Conservation (phyloP, 2,888 invertebrate species). For the Arenicola marina region DNA sequence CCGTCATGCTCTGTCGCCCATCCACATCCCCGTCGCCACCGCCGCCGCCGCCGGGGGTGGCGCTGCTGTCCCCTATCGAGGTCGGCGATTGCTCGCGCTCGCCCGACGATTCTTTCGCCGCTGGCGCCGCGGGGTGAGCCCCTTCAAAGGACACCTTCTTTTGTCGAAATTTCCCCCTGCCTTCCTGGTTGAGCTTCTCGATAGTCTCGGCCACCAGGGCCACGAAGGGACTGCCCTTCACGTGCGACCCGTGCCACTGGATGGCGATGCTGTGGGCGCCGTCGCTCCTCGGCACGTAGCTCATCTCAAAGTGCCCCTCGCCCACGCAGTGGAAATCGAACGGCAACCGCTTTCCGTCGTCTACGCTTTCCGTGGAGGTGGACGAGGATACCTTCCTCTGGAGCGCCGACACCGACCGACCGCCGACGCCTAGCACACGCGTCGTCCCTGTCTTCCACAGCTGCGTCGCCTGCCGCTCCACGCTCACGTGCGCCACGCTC, state of each 20-base stretch:
- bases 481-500: background rate
- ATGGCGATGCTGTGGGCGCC: conserved; percentile 46
- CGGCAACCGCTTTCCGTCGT: conserved; percentile 32
- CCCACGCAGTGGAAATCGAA: conserved; percentile 46
- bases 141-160: conserved; percentile 9
- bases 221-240: conserved; percentile 48
- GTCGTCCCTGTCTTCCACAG: background rate
- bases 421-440: too few species aligned
- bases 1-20: too few species aligned
- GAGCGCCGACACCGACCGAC: too few species aligned
- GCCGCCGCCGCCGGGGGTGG: too few species aligned
- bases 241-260: conserved; percentile 42
- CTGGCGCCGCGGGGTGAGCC: background rate
- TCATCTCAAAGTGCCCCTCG: conserved; percentile 45
- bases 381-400: too few species aligned
- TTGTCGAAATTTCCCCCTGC: background rate
- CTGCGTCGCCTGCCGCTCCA: background rate
- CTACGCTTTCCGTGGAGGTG: background rate
- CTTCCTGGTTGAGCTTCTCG: conserved; percentile 11
- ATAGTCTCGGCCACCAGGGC: conserved; percentile 36
- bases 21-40: too few species aligned
- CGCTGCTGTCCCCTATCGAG: too few species aligned
- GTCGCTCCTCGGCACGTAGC: conserved; percentile 44
- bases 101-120: too few species aligned
- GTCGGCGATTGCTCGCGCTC: too few species aligned